phyloP scores from a whole-genome alignment of 2,797 vertebrate genomes.

The Neosilurus mollespiculum region DNA sequence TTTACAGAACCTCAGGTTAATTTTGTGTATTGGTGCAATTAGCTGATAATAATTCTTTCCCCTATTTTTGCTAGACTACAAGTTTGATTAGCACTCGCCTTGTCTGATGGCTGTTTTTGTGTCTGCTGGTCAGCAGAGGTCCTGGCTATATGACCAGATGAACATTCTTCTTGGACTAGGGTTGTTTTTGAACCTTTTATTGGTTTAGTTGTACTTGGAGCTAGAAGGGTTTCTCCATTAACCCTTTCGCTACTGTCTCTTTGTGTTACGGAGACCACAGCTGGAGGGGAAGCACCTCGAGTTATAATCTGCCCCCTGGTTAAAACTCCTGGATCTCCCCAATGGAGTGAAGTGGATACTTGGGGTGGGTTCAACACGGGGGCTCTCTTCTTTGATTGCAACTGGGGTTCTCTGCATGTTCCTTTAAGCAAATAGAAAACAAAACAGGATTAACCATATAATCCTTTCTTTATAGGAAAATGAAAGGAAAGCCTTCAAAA shows the following conservation, averaged over 20 bases:
- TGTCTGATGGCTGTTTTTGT: constrained; percentile 35
- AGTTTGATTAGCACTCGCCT: constrained; percentile 45
- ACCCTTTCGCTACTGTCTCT: constrained; percentile 57
- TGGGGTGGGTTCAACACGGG: constrained; percentile 69
- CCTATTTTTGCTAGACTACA: constrained; percentile 13
- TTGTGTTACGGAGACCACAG: constrained; percentile 55
- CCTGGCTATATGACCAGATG: constrained; percentile 3
- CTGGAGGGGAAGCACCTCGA: constrained; percentile 43
- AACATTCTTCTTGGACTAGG: constrained; percentile 53
- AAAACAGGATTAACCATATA: not conserved
- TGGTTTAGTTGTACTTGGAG: constrained; percentile 59
- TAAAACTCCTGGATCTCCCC: constrained; percentile 55
- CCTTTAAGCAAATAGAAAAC: constrained; percentile 59
- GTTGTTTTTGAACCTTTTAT: constrained; percentile 46
- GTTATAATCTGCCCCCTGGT: not conserved
- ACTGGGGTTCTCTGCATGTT: constrained; percentile 79
- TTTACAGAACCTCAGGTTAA: not conserved
- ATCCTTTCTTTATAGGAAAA: too few relatives aligned
- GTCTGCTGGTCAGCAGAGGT: constrained; percentile 24
- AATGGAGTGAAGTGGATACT: constrained; percentile 76
- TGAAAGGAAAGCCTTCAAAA: too few relatives aligned
- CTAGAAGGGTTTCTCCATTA: constrained; percentile 58
- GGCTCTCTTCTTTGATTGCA: constrained; percentile 80
- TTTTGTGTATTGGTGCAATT: not conserved
- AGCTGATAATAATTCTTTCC: constrained; percentile 4